phyloP scores from a whole-genome alignment of 2,113 vertebrate genomes.

The Ptilonorhynchus violaceus region DNA sequence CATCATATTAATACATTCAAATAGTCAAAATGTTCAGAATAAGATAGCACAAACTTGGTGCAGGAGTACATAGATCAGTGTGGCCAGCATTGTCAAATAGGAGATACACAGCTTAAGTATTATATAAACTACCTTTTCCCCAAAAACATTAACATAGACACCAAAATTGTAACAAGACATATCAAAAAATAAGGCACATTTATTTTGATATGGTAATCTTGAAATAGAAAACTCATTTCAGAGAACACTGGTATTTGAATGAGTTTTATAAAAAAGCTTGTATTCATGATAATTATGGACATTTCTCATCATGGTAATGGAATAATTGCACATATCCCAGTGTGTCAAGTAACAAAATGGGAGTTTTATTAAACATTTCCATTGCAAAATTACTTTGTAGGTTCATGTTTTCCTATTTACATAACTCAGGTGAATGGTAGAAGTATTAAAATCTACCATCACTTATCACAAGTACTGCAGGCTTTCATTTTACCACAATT shows the following conservation, averaged over 20 bases:
- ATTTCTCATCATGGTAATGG: conserved; percentile 64
- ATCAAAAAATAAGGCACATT: conserved; percentile 88
- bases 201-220: conserved; percentile 79
- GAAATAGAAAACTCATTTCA: conserved; percentile 78
- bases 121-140: conserved; percentile 60
- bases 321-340: conserved; percentile 81
- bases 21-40: conserved; percentile 75
- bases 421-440: conserved; percentile 46
- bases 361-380: conserved; percentile 58
- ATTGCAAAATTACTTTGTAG: conserved; percentile 57
- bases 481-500: conserved; percentile 70
- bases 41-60: conserved; percentile 69
- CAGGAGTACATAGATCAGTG: conserved; percentile 69
- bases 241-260: conserved; percentile 72
- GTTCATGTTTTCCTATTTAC: conserved; percentile 59
- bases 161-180: conserved; percentile 75
- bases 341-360: conserved; percentile 77
- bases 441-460: conserved; percentile 45
- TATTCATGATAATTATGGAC: conserved; percentile 52
- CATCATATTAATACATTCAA: conserved; percentile 75
- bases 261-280: conserved; percentile 74
- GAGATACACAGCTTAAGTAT: conserved; percentile 63
- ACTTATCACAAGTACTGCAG: conserved; percentile 36
- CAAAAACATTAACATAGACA: conserved; percentile 67
- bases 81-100: conserved; percentile 69